Conservation (phyloP, 2,113 vertebrate species). For the Aviceda subcristata region DNA sequence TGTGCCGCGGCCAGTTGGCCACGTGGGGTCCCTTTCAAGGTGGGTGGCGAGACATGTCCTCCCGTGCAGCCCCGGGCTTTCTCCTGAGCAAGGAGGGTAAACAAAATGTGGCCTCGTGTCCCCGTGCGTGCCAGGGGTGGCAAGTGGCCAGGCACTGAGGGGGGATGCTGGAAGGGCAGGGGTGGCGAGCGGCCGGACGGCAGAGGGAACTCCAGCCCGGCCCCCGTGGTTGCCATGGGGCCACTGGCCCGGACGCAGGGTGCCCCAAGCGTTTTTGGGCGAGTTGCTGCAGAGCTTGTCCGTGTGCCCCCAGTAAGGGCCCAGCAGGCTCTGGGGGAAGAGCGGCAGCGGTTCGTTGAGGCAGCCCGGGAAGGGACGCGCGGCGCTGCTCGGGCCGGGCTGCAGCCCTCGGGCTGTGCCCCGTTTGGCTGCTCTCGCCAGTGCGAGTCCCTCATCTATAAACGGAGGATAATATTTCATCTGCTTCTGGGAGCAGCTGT, state of each 20-base stretch:
- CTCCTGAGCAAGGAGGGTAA: not conserved
- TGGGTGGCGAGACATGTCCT: not conserved
- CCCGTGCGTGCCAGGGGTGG: not conserved
- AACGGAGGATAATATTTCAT: not conserved
- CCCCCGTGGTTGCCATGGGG: accelerated
- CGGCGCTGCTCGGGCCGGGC: accelerated
- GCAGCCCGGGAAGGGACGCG: accelerated
- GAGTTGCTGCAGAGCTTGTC: not conserved
- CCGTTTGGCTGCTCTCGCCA: accelerated
- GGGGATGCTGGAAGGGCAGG: not conserved
- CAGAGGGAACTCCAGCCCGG: not conserved
- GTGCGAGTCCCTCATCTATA: accelerated
- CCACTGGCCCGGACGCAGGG: accelerated
- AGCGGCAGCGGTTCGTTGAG: accelerated
- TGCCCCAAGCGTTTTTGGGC: accelerated
- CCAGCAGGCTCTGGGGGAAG: not conserved
- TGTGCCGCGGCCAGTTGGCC: not conserved
- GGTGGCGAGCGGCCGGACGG: not conserved
- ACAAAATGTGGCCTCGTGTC: not conserved
- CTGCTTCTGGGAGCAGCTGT: not conserved
- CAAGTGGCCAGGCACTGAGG: not conserved
- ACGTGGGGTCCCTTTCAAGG: not conserved
- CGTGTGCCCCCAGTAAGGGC: accelerated
- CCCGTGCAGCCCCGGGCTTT: not conserved
- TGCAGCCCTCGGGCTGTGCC: not conserved